A percentile compares a stretch with the other conserved stretches of the same genome.
These are phyloP conservation scores for Actenoides lindsayi DNA, from an alignment of 2,113 vertebrate species.

Conservation along the genomic window DNA sequence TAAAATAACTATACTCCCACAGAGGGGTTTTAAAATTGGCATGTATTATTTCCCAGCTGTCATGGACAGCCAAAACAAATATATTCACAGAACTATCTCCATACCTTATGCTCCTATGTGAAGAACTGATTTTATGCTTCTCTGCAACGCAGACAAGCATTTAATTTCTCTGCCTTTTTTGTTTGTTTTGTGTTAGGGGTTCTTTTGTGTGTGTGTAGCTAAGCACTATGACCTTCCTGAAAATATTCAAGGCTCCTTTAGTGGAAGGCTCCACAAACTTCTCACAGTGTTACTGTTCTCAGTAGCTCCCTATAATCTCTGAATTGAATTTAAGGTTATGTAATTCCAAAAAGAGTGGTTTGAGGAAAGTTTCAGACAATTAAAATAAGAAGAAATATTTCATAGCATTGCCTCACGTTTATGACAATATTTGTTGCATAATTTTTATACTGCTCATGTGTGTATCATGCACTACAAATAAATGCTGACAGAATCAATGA, in stretches of 20 bases:
- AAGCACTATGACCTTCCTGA: slow-evolving; percentile 49
- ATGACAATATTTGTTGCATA: background rate
- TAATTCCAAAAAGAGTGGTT: background rate
- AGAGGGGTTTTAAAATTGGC: slow-evolving; percentile 10
- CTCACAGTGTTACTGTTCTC: background rate
- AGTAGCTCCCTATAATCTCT: background rate
- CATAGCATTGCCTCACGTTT: background rate
- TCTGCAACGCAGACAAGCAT: slow-evolving; percentile 62
- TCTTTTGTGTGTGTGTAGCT: background rate
- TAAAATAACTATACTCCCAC: slow-evolving; percentile 31
- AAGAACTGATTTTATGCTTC: slow-evolving; percentile 42
- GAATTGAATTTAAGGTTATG: slow-evolving; percentile 1
- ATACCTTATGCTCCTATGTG: background rate
- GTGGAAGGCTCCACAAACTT: background rate
- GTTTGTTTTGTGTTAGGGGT: background rate
- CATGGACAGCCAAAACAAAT: slow-evolving; percentile 15
- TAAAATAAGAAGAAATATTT: background rate
- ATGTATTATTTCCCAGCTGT: slow-evolving; percentile 12
- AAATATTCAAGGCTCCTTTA: slow-evolving; percentile 46
- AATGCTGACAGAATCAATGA: background rate
- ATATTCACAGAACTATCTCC: background rate
- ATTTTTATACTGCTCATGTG: background rate
- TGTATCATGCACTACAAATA: background rate
- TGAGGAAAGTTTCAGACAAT: background rate
- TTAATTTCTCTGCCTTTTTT: background rate